These are phyloP conservation scores for Cottoperca gobio DNA, from an alignment of 2,797 vertebrate species.

Conservation along the genomic window DNA sequence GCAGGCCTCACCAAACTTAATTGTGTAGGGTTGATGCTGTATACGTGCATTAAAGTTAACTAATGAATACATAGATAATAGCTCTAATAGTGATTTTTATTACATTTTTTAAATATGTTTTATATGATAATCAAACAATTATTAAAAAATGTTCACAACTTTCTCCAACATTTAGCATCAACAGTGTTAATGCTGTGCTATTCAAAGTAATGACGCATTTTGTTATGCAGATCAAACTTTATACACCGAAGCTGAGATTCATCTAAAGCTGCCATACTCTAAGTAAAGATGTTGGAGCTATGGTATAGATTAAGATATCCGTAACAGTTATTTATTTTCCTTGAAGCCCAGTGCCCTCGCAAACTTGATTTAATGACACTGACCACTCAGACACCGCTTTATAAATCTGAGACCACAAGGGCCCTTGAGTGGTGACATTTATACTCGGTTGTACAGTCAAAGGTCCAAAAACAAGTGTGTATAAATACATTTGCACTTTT, in stretches of 20 bases:
- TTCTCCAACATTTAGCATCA: not conserved
- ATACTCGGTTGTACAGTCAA: not conserved
- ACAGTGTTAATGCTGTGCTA: not conserved
- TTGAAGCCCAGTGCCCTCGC: not conserved
- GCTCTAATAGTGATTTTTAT: not conserved
- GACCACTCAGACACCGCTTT: slow-evolving; percentile 20
- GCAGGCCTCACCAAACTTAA: not conserved
- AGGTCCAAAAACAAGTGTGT: not conserved
- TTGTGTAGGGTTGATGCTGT: not conserved
- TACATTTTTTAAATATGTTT: no score
- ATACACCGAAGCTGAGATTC: not conserved
- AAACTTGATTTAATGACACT: slow-evolving; percentile 11
- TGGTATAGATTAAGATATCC: not conserved
- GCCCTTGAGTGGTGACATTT: slow-evolving; percentile 12
- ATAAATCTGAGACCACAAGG: not conserved
- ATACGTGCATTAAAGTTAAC: not conserved
- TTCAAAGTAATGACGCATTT: not conserved
- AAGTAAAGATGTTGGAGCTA: not conserved
- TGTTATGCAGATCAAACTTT: not conserved
- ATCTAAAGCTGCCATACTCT: not conserved
- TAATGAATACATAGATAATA: not conserved
- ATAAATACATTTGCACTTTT: slow-evolving; percentile 13
- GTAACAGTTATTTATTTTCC: slow-evolving; percentile 10
- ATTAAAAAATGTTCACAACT: no score
- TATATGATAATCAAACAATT: no score